Base-by-base conservation (phyloP, 2,888 invertebrate species). In the Ormyrus pomaceus region DNA sequence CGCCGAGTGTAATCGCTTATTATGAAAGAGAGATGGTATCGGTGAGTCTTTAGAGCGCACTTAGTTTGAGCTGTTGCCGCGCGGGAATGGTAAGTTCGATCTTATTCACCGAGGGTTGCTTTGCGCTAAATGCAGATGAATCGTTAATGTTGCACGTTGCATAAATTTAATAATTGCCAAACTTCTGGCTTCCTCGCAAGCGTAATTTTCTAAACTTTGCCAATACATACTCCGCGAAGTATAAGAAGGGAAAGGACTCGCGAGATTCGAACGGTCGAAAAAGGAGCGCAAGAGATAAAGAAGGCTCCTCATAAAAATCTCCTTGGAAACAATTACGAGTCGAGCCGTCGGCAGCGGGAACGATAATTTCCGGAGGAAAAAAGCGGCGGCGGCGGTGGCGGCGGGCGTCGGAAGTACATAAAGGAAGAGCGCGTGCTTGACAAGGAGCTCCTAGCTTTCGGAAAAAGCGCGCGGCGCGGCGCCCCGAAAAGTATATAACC, bases 11-110 rank as follows among this genome's bases (percentile, higher is more conserved):
- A 50, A 13, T 7, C 48, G 56, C 13, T 61, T 79, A 81, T 81
- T 81, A 83, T 80, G 55, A 78, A 75, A 80, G 79, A 62, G 62
- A 79, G 87, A 87, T 87, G 83, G 81, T 86, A 87, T 87, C 87
- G 68, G 8, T 7, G 66, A 64, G 83, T 83, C 83, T 86, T 88
- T 86, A 86, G 86, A 84, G 79, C 81, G 82, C 85, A 84, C 86
- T 86, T 86, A 83, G 83, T 82, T 84, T 86, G 86, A 13, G 56
- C 6, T 56, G 56, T 56, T 11, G 56, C 6, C n/a, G 56, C 53
- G 9, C 53, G 9, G 53, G 53, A 34, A 34, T 34, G 34, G 4
- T 34, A 2, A 34, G 34, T 34, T 34, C 34, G 34, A 34, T 3
- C 34, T 34, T 2, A 2, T 4, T 34, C 34, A 0, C 3, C 4